Conservation (phyloP, 2,113 vertebrate species). For the Mesoclemmys tuberculata region DNA sequence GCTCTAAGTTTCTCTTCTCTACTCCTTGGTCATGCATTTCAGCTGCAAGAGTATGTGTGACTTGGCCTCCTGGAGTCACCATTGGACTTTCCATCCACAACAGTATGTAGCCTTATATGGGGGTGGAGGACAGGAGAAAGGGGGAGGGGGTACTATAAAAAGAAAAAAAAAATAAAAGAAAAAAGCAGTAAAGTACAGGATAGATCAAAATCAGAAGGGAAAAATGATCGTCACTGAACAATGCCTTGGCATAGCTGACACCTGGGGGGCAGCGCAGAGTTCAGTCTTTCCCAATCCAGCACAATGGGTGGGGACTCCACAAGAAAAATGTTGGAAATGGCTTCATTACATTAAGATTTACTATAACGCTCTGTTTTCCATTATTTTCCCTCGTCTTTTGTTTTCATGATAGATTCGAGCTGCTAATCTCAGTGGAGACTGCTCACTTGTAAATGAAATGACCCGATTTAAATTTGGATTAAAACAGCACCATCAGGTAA, state of each 20-base stretch:
- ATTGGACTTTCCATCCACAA: not conserved
- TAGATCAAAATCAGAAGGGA: not conserved
- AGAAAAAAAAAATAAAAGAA: too few species aligned
- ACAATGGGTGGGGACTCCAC: not conserved
- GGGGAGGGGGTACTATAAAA: not conserved
- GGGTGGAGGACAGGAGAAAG: not conserved
- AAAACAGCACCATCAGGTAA: conserved; percentile 94
- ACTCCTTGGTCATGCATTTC: not conserved
- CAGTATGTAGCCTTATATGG: not conserved
- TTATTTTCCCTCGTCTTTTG: conserved; percentile 21
- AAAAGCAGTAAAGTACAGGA: not conserved
- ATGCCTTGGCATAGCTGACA: not conserved
- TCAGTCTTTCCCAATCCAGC: not conserved
- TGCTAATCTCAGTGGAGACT: conserved; percentile 97
- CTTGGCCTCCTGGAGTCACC: not conserved
- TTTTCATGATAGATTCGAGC: conserved; percentile 87
- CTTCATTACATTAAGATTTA: not conserved
- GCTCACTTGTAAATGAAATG: conserved; percentile 89
- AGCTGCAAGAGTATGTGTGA: not conserved
- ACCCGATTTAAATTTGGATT: conserved; percentile 90
- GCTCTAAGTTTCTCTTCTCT: not conserved
- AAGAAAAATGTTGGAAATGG: not conserved
- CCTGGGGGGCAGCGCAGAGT: not conserved
- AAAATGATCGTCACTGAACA: not conserved
- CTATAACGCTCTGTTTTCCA: not conserved